A percentile compares a stretch with the other conserved stretches of the same genome.
phyloP scores from a whole-genome alignment of 1,140 invertebrate genomes.

The Caenorhabditis briggsae region DNA sequence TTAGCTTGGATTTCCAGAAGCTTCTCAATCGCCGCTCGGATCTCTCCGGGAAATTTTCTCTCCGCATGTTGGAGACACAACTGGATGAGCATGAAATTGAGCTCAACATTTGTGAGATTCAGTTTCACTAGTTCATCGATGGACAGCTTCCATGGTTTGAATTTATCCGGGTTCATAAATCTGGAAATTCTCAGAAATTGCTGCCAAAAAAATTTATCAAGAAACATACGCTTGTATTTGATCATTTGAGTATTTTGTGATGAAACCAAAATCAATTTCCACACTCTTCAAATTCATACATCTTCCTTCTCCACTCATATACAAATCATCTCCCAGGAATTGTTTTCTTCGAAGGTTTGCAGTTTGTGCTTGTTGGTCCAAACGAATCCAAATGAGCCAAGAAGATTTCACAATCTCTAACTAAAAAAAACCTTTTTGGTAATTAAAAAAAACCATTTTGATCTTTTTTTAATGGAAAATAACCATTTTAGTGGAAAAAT shows the following conservation, averaged over 20 bases:
- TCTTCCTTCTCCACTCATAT: not conserved
- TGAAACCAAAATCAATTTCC: too few relatives aligned
- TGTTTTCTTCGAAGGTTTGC: not conserved
- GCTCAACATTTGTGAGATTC: not conserved
- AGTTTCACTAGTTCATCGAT: not conserved
- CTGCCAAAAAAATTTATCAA: too few relatives aligned
- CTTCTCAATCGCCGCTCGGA: not conserved
- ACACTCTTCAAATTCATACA: too few relatives aligned
- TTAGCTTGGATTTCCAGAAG: not conserved
- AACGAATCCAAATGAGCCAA: not conserved
- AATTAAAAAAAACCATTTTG: not conserved
- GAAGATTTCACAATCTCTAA: not conserved
- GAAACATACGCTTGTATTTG: too few relatives aligned
- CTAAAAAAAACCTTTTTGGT: not conserved
- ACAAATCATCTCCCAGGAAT: not conserved
- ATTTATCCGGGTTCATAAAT: too few relatives aligned
- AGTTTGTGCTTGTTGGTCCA: not conserved
- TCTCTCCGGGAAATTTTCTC: not conserved
- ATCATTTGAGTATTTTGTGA: too few relatives aligned
- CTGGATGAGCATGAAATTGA: slow-evolving; percentile 30
- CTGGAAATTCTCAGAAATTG: too few relatives aligned
- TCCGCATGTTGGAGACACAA: not conserved
- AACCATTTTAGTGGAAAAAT: too few relatives aligned
- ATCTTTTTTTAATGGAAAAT: not conserved
- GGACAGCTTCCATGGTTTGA: not conserved